phyloP scores from a whole-genome alignment of 2,113 vertebrate genomes.

The Merops nubicus region DNA sequence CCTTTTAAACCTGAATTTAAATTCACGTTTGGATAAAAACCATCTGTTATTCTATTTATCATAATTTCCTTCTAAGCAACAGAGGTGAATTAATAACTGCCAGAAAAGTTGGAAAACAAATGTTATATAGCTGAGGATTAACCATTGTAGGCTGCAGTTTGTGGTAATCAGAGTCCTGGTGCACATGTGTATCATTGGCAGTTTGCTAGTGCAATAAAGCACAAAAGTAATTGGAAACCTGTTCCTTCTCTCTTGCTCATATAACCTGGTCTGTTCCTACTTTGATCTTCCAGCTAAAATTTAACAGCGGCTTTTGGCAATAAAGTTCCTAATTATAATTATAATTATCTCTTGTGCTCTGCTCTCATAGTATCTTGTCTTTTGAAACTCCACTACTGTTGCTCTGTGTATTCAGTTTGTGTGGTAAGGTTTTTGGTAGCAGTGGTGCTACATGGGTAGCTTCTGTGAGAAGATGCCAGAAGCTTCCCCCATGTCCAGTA shows the following conservation, averaged over 20 bases:
- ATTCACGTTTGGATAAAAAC: neutral
- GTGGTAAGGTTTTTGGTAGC: neutral
- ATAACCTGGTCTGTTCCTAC: neutral
- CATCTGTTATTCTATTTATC: neutral
- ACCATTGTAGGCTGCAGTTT: neutral
- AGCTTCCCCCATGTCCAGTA: accelerated
- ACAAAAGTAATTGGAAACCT: neutral
- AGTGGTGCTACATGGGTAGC: accelerated
- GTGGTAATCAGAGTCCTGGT: neutral
- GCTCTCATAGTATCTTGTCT: neutral
- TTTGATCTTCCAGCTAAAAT: neutral
- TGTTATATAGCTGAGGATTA: neutral
- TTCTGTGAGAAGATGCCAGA: neutral
- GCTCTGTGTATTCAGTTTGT: neutral
- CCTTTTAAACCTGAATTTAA: neutral
- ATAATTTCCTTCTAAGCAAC: neutral
- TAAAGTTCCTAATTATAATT: neutral
- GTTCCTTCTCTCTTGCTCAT: neutral
- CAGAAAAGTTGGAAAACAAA: neutral
- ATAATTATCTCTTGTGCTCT: neutral
- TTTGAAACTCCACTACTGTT: neutral
- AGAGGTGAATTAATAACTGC: neutral
- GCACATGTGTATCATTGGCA: neutral
- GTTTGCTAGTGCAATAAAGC: neutral
- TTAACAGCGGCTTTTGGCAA: neutral